Base-by-base conservation (phyloP, 2,888 invertebrate species). In the Cepaea hortensis region DNA sequence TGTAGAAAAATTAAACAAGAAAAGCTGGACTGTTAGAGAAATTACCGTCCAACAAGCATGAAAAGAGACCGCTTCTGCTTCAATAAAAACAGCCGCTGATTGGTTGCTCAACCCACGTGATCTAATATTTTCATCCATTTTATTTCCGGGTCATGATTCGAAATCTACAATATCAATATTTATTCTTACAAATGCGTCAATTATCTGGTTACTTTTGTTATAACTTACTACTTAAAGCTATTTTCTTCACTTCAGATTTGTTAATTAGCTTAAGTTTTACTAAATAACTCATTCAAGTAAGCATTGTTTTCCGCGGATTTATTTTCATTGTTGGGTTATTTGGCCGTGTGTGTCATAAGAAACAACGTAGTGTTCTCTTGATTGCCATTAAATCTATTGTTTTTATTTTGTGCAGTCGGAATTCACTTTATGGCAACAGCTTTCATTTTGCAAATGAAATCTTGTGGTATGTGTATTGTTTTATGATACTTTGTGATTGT, bases 21-120 rank as follows among this genome's bases (percentile, higher is more conserved):
- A 15, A 76, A 68, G 48, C 55, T 77, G 61, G 7, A 15, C 18
- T 75, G 75, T 61, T 61, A 11, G 6, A 48, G 20, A 81, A 48
- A 48, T n/a, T 15, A 48, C n/a, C n/a, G 23, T 50, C 15, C 35
- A n/a, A 20, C 70, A 55, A 80, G 85, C 80, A 72, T 80, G 85
- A 70, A 68, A 75, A 70, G 23, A 81, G 75, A 81, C 85, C 85
- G 85, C 85, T 85, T 85, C 85, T 85, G 85, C 85, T 85, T 85
- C 85, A 75, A 76, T 85, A 85, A 80, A 80, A 80, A 79, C 72
- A 85, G 70, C 46, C 48, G 7, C 68, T 85, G 85, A 80, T 85
- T 85, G 85, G 85, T 20, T 80, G 23, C 35, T 46, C 6, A 46
- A 20, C 9, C 61, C 85, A 85, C 85, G 73, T 85, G 85, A 85